Conservation (phyloP, 2,113 vertebrate genomes). For the Nicator chloris region DNA sequence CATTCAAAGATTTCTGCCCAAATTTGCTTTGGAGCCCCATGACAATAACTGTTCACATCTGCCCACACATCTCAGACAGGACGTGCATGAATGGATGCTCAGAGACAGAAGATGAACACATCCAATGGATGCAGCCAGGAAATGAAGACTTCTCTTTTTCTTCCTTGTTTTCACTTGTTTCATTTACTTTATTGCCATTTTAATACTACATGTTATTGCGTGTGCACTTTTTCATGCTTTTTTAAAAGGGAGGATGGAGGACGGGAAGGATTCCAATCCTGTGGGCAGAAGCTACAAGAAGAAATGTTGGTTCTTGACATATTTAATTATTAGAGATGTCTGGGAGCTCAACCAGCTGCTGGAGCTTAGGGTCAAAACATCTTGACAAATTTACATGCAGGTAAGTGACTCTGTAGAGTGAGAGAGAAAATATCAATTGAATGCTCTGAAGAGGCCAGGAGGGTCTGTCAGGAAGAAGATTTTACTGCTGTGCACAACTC, state of each 20-base stretch:
- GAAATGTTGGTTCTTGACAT: background rate
- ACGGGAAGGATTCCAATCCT: background rate
- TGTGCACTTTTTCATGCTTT: background rate
- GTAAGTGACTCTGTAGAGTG: background rate
- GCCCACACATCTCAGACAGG: background rate
- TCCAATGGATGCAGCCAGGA: background rate
- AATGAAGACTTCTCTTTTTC: conserved; percentile 19
- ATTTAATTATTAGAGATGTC: background rate
- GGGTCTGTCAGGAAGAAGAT: background rate
- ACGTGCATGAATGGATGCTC: conserved; percentile 18
- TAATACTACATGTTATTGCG: background rate
- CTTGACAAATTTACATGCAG: background rate
- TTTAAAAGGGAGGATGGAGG: background rate
- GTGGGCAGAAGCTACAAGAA: background rate
- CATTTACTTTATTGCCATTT: background rate
- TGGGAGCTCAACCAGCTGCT: background rate
- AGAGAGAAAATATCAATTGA: background rate
- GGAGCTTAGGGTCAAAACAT: background rate
- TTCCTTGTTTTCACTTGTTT: conserved; percentile 21
- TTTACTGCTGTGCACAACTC: background rate
- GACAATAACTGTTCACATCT: conserved; percentile 47
- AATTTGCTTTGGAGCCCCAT: background rate
- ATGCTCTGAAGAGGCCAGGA: background rate
- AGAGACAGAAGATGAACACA: conserved; percentile 21
- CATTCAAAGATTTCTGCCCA: background rate